These are phyloP conservation scores for Odontamblyopus lacepedii DNA, from an alignment of 2,797 vertebrate genomes.

Conservation along the genomic window DNA sequence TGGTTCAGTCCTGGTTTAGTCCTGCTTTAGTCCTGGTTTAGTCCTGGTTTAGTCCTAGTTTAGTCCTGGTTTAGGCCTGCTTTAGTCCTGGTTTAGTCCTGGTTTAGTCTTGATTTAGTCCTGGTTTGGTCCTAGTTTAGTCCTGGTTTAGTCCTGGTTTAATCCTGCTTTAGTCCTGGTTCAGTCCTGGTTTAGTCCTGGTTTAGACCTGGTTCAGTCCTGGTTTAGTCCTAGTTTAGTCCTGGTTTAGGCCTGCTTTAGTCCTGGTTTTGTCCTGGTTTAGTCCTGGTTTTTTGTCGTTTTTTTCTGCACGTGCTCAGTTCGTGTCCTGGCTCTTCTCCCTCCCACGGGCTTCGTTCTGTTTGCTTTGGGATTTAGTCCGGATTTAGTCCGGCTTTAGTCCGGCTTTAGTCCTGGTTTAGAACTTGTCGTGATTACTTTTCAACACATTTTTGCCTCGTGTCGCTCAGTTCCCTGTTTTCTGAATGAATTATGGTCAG, in stretches of 20 bases:
- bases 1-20: background rate
- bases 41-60: no score
- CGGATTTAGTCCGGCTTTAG: background rate
- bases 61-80: no score
- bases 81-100: no score
- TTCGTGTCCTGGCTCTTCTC: background rate
- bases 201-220: no score
- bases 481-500: background rate
- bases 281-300: background rate
- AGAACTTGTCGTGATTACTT: background rate
- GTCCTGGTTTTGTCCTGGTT: conserved; percentile 81
- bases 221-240: no score
- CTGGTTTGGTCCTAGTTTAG: background rate
- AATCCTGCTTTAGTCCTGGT: background rate
- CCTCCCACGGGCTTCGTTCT: background rate
- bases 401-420: background rate
- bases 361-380: background rate
- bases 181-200: no score
- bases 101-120: background rate
- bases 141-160: background rate
- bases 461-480: background rate
- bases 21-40: no score
- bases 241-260: no score
- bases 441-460: background rate
- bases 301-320: background rate